Conservation (phyloP, 2,113 vertebrate genomes). For the Ammodytes dubius region DNA sequence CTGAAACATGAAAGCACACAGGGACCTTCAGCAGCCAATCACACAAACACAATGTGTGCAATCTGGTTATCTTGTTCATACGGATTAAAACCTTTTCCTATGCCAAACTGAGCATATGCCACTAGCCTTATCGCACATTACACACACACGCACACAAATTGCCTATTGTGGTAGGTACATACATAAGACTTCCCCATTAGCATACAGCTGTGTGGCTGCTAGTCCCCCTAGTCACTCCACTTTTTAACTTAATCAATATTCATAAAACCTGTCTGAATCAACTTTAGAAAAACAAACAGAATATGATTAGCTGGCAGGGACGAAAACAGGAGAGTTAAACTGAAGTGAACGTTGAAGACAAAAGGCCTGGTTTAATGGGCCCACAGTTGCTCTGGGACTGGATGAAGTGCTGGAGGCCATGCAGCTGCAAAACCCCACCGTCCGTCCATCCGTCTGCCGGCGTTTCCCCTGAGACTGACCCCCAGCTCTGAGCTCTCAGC, state of each 20-base stretch:
- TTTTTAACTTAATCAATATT: slow-evolving; percentile 54
- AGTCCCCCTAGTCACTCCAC: slow-evolving; percentile 15
- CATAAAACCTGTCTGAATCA: slow-evolving; percentile 42
- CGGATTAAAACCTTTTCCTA: slow-evolving; percentile 42
- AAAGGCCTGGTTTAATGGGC: slow-evolving; percentile 56
- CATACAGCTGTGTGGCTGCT: slow-evolving; percentile 68
- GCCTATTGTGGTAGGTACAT: slow-evolving; percentile 25
- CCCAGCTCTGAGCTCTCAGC: slow-evolving; percentile 27
- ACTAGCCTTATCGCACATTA: slow-evolving; percentile 53
- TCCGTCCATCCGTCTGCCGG: slow-evolving; percentile 59
- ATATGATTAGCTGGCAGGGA: not conserved
- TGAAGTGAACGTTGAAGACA: slow-evolving; percentile 26
- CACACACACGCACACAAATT: slow-evolving; percentile 53
- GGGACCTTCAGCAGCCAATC: not conserved
- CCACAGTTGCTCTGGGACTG: slow-evolving; percentile 58
- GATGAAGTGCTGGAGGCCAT: slow-evolving; percentile 67
- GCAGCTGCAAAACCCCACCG: slow-evolving; percentile 67
- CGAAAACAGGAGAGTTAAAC: slow-evolving; percentile 37
- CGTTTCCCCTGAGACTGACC: slow-evolving; percentile 72
- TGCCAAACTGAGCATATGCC: slow-evolving; percentile 47
- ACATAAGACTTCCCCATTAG: slow-evolving; percentile 57
- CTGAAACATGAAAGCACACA: slow-evolving; percentile 21
- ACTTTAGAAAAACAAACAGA: slow-evolving; percentile 33
- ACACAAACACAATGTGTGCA: slow-evolving; percentile 31
- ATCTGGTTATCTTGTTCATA: slow-evolving; percentile 13